Percentiles rank a stretch among this genome's conserved stretches.
phyloP scores from a whole-genome alignment of 2,797 vertebrate genomes.

The Arctocebus calabarensis region DNA sequence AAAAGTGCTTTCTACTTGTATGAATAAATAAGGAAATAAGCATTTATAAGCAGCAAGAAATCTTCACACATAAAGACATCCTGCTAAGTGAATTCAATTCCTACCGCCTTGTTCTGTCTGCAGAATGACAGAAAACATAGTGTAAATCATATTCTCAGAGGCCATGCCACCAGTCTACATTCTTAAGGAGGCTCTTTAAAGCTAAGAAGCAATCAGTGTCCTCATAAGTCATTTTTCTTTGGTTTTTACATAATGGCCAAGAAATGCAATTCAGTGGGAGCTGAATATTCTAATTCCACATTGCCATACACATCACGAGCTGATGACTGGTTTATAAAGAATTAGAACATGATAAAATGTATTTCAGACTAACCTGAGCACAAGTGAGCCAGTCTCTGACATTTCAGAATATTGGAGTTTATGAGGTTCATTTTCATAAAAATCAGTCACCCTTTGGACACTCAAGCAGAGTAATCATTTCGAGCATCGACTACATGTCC shows the following conservation, averaged over 20 bases:
- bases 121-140: neutral
- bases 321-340: conserved; percentile 46
- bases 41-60: conserved; percentile 29
- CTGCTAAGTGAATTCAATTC: neutral
- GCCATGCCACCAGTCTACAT: neutral
- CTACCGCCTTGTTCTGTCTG: neutral
- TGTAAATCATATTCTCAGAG: neutral
- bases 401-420: neutral
- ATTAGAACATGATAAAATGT: neutral
- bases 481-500: neutral
- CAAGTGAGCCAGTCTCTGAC: neutral
- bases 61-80: conserved; percentile 46
- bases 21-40: conserved; percentile 25
- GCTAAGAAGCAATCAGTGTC: neutral
- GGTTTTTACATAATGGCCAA: conserved; percentile 54
- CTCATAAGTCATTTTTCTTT: neutral
- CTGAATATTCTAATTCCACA: conserved; percentile 1
- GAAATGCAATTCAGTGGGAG: conserved; percentile 17
- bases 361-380: conserved; percentile 31
- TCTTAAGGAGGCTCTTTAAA: neutral
- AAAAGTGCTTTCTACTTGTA: neutral
- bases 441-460: neutral
- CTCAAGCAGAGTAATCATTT: neutral
- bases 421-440: conserved; percentile 37
- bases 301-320: neutral